These are phyloP conservation scores for Terebella lapidaria DNA, from an alignment of 2,888 invertebrate species.

Conservation along the genomic window DNA sequence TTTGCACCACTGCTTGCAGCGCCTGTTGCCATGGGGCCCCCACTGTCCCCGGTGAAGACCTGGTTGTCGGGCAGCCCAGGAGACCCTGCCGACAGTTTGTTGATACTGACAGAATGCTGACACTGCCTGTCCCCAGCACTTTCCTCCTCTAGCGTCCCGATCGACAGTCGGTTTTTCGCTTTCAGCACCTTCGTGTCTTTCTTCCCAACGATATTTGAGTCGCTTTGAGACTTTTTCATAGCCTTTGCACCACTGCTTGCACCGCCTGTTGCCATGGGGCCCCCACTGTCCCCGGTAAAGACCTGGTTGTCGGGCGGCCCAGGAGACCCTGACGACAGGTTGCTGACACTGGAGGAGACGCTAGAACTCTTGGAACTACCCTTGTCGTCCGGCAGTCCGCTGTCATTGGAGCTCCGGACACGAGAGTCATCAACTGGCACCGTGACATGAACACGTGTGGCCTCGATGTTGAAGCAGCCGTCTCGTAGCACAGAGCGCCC, in stretches of 20 bases:
- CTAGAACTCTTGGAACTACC: constrained; percentile 13
- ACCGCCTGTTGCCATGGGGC: background rate
- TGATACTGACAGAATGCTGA: no score
- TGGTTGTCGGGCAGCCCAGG: background rate
- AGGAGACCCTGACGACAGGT: constrained; percentile 8
- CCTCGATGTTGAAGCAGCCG: constrained; percentile 42
- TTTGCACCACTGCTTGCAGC: background rate
- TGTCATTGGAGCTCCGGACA: constrained; percentile 19
- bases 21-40: background rate
- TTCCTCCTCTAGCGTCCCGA: no score
- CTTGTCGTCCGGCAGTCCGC: constrained; percentile 18
- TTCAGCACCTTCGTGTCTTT: no score
- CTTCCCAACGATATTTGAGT: background rate
- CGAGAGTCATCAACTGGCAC: no score
- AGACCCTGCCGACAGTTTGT: constrained; percentile 9
- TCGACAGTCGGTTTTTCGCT: no score
- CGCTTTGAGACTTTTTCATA: background rate
- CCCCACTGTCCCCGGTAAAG: background rate
- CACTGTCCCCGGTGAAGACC: background rate
- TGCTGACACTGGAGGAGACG: constrained; percentile 12
- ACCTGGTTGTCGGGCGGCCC: background rate
- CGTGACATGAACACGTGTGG: no score
- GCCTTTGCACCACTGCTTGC: background rate
- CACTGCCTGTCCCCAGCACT: no score
- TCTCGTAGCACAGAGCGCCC: constrained; percentile 34